phyloP scores from a whole-genome alignment of 2,888 invertebrate genomes.

The Drosophila affinis region DNA sequence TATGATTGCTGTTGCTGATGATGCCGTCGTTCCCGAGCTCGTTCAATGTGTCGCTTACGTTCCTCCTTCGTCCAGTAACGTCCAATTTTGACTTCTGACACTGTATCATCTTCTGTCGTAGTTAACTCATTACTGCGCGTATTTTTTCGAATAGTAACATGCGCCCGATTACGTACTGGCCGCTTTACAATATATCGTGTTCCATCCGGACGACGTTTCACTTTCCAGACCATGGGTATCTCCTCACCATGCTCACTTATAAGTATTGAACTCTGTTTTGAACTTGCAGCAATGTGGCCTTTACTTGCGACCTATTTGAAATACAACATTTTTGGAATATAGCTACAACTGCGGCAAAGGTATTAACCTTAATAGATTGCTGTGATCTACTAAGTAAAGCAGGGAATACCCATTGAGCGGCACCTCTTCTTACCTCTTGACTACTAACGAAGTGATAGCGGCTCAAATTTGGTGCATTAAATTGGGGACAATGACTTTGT shows the following conservation, averaged over 20 bases:
- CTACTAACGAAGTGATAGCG: slow-evolving; percentile 86
- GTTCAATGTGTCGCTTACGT: slow-evolving; percentile 89
- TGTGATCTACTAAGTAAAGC: not conserved
- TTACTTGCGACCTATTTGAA: slow-evolving; percentile 59
- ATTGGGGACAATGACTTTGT: slow-evolving; percentile 76
- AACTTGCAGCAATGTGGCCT: slow-evolving; percentile 15
- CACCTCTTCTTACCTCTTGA: slow-evolving; percentile 84
- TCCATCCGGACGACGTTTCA: slow-evolving; percentile 90
- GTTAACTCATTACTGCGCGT: slow-evolving; percentile 84
- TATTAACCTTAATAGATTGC: not conserved
- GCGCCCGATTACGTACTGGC: slow-evolving; percentile 87
- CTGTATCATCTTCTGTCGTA: slow-evolving; percentile 91
- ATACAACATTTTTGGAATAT: not conserved
- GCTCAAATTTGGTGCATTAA: slow-evolving; percentile 86
- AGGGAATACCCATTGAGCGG: not conserved
- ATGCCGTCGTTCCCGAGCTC: slow-evolving; percentile 87
- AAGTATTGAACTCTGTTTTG: slow-evolving; percentile 50
- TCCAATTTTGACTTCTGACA: slow-evolving; percentile 90
- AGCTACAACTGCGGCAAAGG: not conserved
- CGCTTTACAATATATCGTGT: slow-evolving; percentile 90
- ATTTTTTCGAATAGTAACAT: slow-evolving; percentile 87
- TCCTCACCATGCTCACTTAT: slow-evolving; percentile 51
- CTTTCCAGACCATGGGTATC: slow-evolving; percentile 88
- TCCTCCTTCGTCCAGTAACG: slow-evolving; percentile 91
- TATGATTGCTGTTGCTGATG: slow-evolving; percentile 53